phyloP scores from a whole-genome alignment of 1,140 invertebrate genomes.

The Trinorchestia longiramus region DNA sequence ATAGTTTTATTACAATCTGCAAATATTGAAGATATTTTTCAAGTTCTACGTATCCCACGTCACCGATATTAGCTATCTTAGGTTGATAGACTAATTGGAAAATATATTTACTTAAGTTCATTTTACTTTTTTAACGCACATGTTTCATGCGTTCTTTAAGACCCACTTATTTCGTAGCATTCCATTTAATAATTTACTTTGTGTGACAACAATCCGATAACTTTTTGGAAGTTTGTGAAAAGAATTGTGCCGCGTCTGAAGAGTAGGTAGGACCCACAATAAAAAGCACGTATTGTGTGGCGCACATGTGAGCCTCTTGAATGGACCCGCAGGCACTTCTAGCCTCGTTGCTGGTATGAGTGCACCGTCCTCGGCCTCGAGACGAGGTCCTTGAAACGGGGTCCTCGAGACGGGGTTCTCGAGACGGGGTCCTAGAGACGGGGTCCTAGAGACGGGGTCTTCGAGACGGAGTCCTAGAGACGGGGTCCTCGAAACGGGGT shows the following conservation, averaged over 20 bases:
- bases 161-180: background rate
- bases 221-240: background rate
- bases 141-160: background rate
- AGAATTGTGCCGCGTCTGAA: background rate
- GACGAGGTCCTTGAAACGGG: background rate
- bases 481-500: too few relatives aligned
- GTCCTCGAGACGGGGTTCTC: too few relatives aligned
- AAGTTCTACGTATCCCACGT: too few relatives aligned
- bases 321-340: slow-evolving; percentile 31
- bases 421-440: too few relatives aligned
- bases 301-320: slow-evolving; percentile 41
- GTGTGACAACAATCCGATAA: background rate
- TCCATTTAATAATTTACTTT: slow-evolving; percentile 12
- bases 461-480: too few relatives aligned
- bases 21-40: too few relatives aligned
- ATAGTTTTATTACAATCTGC: background rate
- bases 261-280: background rate
- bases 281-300: slow-evolving; percentile 40
- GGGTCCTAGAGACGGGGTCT: too few relatives aligned
- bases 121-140: background rate
- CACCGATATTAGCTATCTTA: too few relatives aligned
- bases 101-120: too few relatives aligned
- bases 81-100: too few relatives aligned
- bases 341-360: background rate
- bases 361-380: background rate